Evolutionary conservation across 2,888 invertebrate genomes (phyloP).

Genomic region (Eupelmus urozonus): DNA sequence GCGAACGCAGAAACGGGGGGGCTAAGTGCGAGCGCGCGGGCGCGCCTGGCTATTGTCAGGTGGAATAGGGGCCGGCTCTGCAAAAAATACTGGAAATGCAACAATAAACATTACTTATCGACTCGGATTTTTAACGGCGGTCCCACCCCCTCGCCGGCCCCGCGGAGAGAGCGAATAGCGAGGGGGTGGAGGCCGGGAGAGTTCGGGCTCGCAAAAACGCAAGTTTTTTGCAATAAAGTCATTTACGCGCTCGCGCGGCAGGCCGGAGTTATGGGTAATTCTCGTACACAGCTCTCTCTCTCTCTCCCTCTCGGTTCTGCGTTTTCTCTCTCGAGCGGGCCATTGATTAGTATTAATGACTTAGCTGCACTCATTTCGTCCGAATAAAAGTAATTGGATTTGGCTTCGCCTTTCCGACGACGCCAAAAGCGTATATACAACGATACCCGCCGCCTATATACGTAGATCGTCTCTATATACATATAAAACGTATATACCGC

Average conservation of each 20-base stretch:
- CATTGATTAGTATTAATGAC: conserved; percentile 78
- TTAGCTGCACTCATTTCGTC: conserved; percentile 78
- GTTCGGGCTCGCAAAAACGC: conserved; percentile 69
- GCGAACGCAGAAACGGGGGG: conserved; percentile 26
- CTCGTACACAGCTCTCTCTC: conserved; percentile 67
- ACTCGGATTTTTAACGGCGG: conserved; percentile 72
- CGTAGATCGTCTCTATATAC: neutral
- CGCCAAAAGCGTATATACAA: conserved; percentile 54
- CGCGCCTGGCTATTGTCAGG: conserved; percentile 55
- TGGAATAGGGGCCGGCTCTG: conserved; percentile 2
- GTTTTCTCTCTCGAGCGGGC: conserved; percentile 57
- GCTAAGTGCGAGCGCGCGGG: conserved; percentile 35
- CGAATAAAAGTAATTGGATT: conserved; percentile 78
- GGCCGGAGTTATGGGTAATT: conserved; percentile 75
- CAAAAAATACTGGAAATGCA: conserved; percentile 70
- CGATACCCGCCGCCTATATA: neutral
- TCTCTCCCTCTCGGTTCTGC: conserved; percentile 12
- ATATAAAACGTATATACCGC: neutral
- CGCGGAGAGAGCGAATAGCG: neutral
- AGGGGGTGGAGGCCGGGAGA: conserved; percentile 51
- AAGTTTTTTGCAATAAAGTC: conserved; percentile 77
- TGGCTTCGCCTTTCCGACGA: conserved; percentile 72
- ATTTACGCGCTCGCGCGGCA: conserved; percentile 75
- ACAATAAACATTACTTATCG: conserved; percentile 78
- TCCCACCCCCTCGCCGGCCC: conserved; percentile 52